These are phyloP conservation scores for Bubo bubo DNA, from an alignment of 2,113 vertebrate species.

Conservation along the genomic window DNA sequence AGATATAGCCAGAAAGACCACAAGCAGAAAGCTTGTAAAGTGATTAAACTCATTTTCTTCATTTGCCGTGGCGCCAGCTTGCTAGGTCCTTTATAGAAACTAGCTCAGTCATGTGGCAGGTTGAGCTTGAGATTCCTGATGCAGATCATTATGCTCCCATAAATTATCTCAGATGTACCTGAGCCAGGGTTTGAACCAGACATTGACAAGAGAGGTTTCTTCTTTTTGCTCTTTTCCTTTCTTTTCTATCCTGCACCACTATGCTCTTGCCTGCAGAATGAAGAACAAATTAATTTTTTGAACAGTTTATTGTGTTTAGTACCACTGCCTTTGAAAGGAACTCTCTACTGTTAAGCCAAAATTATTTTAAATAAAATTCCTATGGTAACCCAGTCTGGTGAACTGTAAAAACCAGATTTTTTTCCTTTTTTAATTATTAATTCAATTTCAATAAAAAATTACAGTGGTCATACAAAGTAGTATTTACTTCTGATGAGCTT, in stretches of 20 bases:
- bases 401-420: background rate
- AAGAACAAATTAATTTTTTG: background rate
- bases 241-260: background rate
- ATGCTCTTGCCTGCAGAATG: background rate
- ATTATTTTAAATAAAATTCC: background rate
- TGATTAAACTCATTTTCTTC: conserved; percentile 87
- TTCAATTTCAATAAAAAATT: background rate
- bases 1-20: conserved; percentile 75
- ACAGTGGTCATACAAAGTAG: background rate
- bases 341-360: background rate
- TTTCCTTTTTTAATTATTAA: background rate
- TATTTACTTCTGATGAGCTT: background rate
- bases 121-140: conserved; percentile 75
- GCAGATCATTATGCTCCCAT: conserved; percentile 75
- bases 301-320: background rate
- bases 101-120: conserved; percentile 75
- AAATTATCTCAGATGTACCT: conserved; percentile 69
- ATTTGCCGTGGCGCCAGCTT: conserved; percentile 82
- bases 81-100: conserved; percentile 82
- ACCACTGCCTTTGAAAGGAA: background rate
- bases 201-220: conserved; percentile 22
- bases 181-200: conserved; percentile 38
- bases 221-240: background rate
- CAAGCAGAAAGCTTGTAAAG: conserved; percentile 73
- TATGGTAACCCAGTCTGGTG: background rate